A percentile compares a stretch with the other conserved stretches of the same genome.
Conservation (phyloP, 2,797 vertebrate genomes). For the Borostomias antarcticus region DNA sequence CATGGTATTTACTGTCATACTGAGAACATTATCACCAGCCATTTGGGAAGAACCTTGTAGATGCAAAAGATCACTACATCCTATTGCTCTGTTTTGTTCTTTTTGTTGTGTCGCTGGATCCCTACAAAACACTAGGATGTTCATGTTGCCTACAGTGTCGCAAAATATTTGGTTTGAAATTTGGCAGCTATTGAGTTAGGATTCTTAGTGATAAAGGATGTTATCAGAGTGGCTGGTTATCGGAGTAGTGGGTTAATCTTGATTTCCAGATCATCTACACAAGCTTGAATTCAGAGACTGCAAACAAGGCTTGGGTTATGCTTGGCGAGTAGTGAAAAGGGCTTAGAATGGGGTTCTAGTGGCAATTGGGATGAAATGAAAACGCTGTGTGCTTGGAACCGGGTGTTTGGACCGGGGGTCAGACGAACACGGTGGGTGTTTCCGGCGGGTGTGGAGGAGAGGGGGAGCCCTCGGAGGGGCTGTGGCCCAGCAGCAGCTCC, state of each 20-base stretch:
- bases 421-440: constrained; percentile 66
- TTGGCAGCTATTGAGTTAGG: not conserved
- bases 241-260: not conserved
- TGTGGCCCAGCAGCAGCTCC: constrained; percentile 73
- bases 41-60: not conserved
- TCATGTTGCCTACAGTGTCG: not conserved
- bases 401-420: constrained; percentile 4
- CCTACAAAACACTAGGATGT: not conserved
- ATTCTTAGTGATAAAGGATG: too few relatives aligned
- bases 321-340: not conserved
- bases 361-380: not conserved
- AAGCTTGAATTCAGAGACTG: not conserved
- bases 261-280: not conserved
- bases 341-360: not conserved
- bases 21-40: not conserved
- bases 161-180: not conserved
- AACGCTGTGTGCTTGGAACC: not conserved
- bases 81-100: not conserved
- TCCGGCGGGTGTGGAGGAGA: constrained; percentile 57
- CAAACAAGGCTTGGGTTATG: not conserved
- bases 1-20: not conserved
- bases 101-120: not conserved
- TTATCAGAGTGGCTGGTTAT: not conserved
- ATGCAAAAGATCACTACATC: not conserved
- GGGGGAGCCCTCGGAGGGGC: constrained; percentile 55